Conservation (phyloP, 2,888 invertebrate genomes). For the Pyrgus malvae region DNA sequence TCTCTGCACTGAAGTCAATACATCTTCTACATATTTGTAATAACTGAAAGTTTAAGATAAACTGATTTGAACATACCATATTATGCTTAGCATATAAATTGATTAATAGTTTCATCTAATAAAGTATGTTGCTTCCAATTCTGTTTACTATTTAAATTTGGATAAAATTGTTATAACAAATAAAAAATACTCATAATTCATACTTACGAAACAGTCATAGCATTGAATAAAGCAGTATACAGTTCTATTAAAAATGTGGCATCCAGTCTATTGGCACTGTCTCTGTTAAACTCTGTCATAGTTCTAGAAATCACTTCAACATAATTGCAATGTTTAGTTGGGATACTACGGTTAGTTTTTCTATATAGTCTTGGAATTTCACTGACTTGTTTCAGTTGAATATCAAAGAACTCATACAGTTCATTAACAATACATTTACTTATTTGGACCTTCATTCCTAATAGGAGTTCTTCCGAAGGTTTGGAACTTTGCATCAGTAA, state of each 20-base stretch:
- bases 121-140: too few species aligned
- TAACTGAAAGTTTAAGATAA: constrained; percentile 73
- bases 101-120: too few species aligned
- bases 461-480: constrained; percentile 51
- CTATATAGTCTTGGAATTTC: constrained; percentile 96
- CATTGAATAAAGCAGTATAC: constrained; percentile 67
- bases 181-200: too few species aligned
- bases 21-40: constrained; percentile 89
- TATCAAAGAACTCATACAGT: constrained; percentile 68
- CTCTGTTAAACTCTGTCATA: constrained; percentile 81
- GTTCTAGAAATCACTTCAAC: constrained; percentile 85
- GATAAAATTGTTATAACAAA: too few species aligned
- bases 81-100: too few species aligned
- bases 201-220: constrained; percentile 82
- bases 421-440: constrained; percentile 67
- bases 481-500: constrained; percentile 54
- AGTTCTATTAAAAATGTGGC: constrained; percentile 56
- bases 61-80: too few species aligned
- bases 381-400: constrained; percentile 89
- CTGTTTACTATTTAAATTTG: too few species aligned
- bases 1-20: constrained; percentile 95
- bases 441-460: constrained; percentile 54
- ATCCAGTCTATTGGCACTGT: constrained; percentile 64
- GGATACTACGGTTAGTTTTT: constrained; percentile 94
- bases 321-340: constrained; percentile 90